Evolutionary conservation across 92 coral and sea anemone genomes (phyloP).

Genomic region (Montipora capitata): DNA sequence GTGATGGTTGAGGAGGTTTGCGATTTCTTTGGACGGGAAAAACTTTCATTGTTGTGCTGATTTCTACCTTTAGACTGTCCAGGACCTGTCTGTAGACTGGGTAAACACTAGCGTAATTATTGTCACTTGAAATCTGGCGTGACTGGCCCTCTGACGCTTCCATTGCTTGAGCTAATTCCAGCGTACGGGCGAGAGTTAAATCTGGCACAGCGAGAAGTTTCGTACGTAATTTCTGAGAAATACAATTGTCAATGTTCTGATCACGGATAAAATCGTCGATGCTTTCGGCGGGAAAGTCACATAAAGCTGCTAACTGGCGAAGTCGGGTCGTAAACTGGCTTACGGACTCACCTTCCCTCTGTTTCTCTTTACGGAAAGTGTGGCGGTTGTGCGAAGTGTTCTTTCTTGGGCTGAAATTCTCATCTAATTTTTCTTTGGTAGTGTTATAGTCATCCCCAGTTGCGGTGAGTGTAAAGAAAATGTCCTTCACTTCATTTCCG

Average conservation of each 20-base stretch:
- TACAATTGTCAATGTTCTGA: conserved; percentile 64
- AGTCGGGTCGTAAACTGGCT: conserved; percentile 38
- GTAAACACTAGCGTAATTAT: too few species aligned
- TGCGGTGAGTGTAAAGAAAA: conserved; percentile 58
- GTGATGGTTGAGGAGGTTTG: too few species aligned
- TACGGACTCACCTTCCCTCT: conserved; percentile 33
- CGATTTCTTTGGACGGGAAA: too few species aligned
- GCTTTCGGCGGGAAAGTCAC: conserved; percentile 30
- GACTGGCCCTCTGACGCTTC: too few species aligned
- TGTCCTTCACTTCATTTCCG: conserved; percentile 57
- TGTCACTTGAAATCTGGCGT: too few species aligned
- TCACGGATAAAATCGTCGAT: conserved; percentile 43
- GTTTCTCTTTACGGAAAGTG: conserved; percentile 41
- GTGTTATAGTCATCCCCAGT: conserved; percentile 66
- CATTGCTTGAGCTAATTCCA: too few species aligned
- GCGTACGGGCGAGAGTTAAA: too few species aligned
- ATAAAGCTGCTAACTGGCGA: conserved; percentile 24
- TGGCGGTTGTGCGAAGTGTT: conserved; percentile 40
- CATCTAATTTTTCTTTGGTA: conserved; percentile 35
- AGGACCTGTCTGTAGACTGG: too few species aligned
- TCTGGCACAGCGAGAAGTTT: too few species aligned
- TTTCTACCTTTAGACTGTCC: too few species aligned
- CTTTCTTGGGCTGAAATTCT: conserved; percentile 42
- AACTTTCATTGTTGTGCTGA: too few species aligned
- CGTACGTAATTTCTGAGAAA: conserved; percentile 19